phyloP scores from a whole-genome alignment of 2,888 invertebrate genomes.

The Eustalomyia histrio region DNA sequence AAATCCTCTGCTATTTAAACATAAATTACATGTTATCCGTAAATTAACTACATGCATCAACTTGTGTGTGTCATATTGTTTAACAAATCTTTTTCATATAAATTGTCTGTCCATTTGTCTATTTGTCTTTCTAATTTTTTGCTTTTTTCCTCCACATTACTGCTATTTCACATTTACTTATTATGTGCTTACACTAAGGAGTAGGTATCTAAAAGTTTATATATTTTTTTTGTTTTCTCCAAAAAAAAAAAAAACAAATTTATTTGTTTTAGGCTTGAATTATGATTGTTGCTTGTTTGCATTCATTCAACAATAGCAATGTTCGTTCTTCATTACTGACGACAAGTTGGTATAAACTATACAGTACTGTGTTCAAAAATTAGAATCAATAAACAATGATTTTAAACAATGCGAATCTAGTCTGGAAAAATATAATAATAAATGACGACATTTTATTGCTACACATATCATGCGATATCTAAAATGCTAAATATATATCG shows the following conservation, averaged over 20 bases:
- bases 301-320: not conserved
- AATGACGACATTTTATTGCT: too few relatives aligned
- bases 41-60: not conserved
- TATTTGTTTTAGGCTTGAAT: constrained; percentile 8
- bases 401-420: too few relatives aligned
- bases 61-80: not conserved
- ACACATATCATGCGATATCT: too few relatives aligned
- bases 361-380: too few relatives aligned
- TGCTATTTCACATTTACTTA: constrained; percentile 1
- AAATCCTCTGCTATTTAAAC: not conserved
- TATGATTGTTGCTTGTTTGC: constrained; percentile 32
- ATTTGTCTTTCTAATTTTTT: constrained; percentile 26
- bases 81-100: not conserved
- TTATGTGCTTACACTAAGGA: not conserved
- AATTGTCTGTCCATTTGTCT: not conserved
- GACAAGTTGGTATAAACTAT: not conserved
- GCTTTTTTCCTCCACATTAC: constrained; percentile 2
- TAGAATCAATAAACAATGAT: too few relatives aligned
- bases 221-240: not conserved
- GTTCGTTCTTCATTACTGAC: not conserved
- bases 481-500: too few relatives aligned
- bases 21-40: not conserved
- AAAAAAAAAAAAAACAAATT: constrained; percentile 4
- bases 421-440: too few relatives aligned
- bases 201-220: not conserved